A percentile compares a stretch with the other conserved stretches of the same genome.
Conservation (phyloP, 2,113 vertebrate species). For the Paracanthobrama guichenoti region DNA sequence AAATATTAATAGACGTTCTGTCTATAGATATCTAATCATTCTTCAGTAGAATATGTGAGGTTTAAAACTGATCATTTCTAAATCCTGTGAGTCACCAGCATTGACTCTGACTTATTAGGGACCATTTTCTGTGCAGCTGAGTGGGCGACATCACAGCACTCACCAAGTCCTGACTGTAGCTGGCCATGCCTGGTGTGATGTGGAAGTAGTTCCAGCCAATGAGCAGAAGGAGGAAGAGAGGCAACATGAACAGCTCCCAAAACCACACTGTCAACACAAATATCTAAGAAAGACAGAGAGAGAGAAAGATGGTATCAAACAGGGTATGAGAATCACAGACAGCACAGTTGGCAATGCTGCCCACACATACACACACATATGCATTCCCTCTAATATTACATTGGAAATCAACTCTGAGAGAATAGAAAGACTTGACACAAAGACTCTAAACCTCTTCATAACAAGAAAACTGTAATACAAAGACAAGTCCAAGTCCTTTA, state of each 20-base stretch:
- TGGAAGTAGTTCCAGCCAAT: conserved; percentile 89
- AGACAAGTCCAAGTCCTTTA: not conserved
- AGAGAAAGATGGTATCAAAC: conserved; percentile 32
- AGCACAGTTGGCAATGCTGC: conserved; percentile 36
- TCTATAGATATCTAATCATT: not conserved
- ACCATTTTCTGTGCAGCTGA: conserved; percentile 28
- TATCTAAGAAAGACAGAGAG: conserved; percentile 74
- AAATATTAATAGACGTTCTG: too few relatives aligned
- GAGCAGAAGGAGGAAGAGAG: conserved; percentile 86
- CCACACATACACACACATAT: conserved; percentile 35
- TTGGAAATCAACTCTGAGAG: not conserved
- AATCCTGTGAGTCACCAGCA: not conserved
- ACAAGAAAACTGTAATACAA: not conserved
- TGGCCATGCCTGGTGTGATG: conserved; percentile 74
- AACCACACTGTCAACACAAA: conserved; percentile 91
- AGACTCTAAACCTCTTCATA: not conserved
- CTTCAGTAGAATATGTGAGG: not conserved
- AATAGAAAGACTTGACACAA: not conserved
- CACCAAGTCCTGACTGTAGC: conserved; percentile 84
- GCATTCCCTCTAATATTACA: conserved; percentile 11
- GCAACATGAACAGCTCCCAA: conserved; percentile 95
- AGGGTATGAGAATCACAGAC: conserved; percentile 24
- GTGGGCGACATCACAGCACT: conserved; percentile 63
- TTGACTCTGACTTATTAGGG: not conserved
- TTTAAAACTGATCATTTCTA: conserved; percentile 10